Conservation (phyloP, 1,140 invertebrate species). For the Zaprionus ghesquierei region DNA sequence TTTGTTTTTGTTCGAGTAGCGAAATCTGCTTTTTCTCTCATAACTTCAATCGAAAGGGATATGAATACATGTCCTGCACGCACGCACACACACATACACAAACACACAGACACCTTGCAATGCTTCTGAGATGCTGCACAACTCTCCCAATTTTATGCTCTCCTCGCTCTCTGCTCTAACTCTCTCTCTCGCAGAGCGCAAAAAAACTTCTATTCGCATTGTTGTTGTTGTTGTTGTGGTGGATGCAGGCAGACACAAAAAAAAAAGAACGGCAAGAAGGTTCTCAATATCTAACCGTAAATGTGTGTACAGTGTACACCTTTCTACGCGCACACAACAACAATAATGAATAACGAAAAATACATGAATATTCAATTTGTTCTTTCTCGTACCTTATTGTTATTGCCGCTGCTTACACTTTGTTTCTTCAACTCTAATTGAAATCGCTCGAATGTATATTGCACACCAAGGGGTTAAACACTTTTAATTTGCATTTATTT, state of each 20-base stretch:
- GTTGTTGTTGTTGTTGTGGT: slow-evolving; percentile 39
- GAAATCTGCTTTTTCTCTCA: not conserved
- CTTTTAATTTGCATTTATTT: slow-evolving; percentile 37
- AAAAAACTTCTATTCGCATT: slow-evolving; percentile 40
- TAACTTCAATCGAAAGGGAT: slow-evolving; percentile 51
- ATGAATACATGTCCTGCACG: slow-evolving; percentile 46
- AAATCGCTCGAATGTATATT: slow-evolving; percentile 32
- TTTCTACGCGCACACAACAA: not conserved
- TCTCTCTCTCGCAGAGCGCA: slow-evolving; percentile 25
- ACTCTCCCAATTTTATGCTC: slow-evolving; percentile 51
- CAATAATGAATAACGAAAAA: slow-evolving; percentile 7
- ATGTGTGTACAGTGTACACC: slow-evolving; percentile 7
- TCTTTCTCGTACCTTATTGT: slow-evolving; percentile 47
- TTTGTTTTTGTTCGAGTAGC: too few species aligned
- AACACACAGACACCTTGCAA: not conserved
- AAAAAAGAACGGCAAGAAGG: not conserved
- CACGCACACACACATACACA: slow-evolving; percentile 13
- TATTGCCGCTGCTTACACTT: slow-evolving; percentile 29
- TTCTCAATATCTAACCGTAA: not conserved
- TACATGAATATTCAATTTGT: slow-evolving; percentile 5
- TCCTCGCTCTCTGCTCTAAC: slow-evolving; percentile 13
- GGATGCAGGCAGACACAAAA: slow-evolving; percentile 29
- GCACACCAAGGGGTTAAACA: slow-evolving; percentile 58
- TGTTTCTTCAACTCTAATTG: slow-evolving; percentile 46
- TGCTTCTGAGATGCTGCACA: slow-evolving; percentile 57